phyloP scores from a whole-genome alignment of 2,888 invertebrate species.

The Formica aserva region DNA sequence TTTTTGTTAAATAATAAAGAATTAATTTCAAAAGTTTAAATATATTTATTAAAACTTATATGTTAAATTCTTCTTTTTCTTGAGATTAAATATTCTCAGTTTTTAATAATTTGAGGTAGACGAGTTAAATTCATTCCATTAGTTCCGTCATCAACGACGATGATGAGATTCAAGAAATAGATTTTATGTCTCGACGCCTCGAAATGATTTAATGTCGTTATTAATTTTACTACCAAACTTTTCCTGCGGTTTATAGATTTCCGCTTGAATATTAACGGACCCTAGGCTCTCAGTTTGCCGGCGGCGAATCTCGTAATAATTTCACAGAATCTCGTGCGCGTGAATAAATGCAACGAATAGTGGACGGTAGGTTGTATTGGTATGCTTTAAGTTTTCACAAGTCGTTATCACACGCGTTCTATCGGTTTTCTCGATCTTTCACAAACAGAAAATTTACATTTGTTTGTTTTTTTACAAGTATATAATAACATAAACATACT shows the following conservation, averaged over 20 bases:
- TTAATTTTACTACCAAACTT: constrained; percentile 45
- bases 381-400: constrained; percentile 60
- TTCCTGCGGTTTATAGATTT: constrained; percentile 27
- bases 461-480: constrained; percentile 36
- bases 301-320: constrained; percentile 14
- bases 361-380: background rate
- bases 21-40: background rate
- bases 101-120: background rate
- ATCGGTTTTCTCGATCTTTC: constrained; percentile 48
- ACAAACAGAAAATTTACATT: constrained; percentile 63
- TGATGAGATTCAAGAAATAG: background rate
- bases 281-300: background rate
- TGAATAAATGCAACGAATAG: background rate
- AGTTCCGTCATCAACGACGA: constrained; percentile 17
- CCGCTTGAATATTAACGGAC: background rate
- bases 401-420: constrained; percentile 53
- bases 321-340: background rate
- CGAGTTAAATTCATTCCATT: background rate
- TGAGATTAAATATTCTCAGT: background rate
- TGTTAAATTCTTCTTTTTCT: background rate
- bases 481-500: constrained; percentile 1
- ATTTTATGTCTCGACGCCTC: constrained; percentile 31
- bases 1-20: background rate
- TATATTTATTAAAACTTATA: background rate
- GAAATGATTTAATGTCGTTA: constrained; percentile 33